Evolutionary conservation across 1,140 invertebrate genomes (phyloP), one percentile per base, ranked within the genome.

Genomic region (Psix sp.): DNA sequence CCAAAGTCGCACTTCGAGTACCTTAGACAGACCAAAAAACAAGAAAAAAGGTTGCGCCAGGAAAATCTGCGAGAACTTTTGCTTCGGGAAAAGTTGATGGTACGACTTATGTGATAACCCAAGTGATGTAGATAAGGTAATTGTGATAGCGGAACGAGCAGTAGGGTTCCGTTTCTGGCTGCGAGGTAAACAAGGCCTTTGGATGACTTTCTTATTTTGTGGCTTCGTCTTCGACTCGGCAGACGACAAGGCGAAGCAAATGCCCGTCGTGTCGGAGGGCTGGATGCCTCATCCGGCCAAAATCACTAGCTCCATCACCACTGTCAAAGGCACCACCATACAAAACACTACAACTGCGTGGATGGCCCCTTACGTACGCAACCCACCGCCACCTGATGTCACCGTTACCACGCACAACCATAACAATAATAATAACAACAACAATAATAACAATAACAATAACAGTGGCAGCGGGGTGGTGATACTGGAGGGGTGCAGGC

Each of bases 181-280:
- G 10, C 7, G 43, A 35, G 38, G 43, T 35, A 36, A 29, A 38
- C 52, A 52, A 63, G 51, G 48, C 31, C 48, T 68, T 80, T 82
- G 82, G 77, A 85, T 84, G 83, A 84, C 82, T 80, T 85, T 85
- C 77, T 77, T 83, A 77, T 83, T 85, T 39, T 83, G 83, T 54
- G 82, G 83, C 49, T 82, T 85, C 72, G 77, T 84, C 74, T 84
- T 85, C 74, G 76, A 83, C 80, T 85, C 80, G 81, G 72, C 43
- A 18, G 82, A 81, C 79, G 77, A 80, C 75, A 84, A 79, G 79
- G 74, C 81, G 80, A 83, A 74, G 65, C 72, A 80, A 74, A 85
- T 85, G 84, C 84, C 83, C 24, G 83, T 84, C 40, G 82, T 77
- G 7, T 83, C 84, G 66, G 78, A 85, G 57, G 78, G 77, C 54